Conservation (phyloP, 2,888 invertebrate species). For the Trachelus stipa region DNA sequence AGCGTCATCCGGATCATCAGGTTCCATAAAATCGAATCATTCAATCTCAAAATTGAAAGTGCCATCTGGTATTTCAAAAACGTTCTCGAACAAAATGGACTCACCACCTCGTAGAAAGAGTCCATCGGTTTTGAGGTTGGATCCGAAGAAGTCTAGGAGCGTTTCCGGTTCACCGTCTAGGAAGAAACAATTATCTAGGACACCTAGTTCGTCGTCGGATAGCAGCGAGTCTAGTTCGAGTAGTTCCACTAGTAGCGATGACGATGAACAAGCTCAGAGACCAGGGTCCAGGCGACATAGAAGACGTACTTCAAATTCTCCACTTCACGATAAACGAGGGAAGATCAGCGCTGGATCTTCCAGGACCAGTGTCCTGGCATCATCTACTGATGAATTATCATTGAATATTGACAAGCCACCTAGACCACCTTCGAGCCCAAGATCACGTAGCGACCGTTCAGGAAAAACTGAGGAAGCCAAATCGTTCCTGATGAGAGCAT, state of each 20-base stretch:
- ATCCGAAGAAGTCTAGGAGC: slow-evolving; percentile 35
- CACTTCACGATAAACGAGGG: slow-evolving; percentile 30
- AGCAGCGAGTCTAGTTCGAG: slow-evolving; percentile 64
- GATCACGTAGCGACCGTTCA: slow-evolving; percentile 57
- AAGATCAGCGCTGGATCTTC: slow-evolving; percentile 65
- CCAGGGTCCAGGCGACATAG: slow-evolving; percentile 35
- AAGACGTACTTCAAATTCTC: slow-evolving; percentile 42
- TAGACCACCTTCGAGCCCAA: slow-evolving; percentile 69
- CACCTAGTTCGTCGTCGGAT: slow-evolving; percentile 26
- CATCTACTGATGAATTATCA: slow-evolving; percentile 71
- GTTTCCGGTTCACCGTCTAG: slow-evolving; percentile 41
- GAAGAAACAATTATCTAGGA: slow-evolving; percentile 24
- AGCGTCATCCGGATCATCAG: slow-evolving; percentile 38
- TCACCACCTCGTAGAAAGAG: slow-evolving; percentile 6
- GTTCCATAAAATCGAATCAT: slow-evolving; percentile 31
- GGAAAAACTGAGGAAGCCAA: slow-evolving; percentile 75
- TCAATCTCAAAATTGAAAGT: slow-evolving; percentile 25
- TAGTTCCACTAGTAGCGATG: slow-evolving; percentile 63
- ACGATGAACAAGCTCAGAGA: slow-evolving; percentile 37
- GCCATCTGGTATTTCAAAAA: slow-evolving; percentile 26
- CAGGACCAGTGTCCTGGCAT: slow-evolving; percentile 68
- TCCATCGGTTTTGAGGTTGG: slow-evolving; percentile 22
- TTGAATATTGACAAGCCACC: slow-evolving; percentile 69
- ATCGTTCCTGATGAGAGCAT: slow-evolving; percentile 78
- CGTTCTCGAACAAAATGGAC: neutral